Conservation (phyloP, 2,797 vertebrate species). For the Melanotaenia maccullochi region DNA sequence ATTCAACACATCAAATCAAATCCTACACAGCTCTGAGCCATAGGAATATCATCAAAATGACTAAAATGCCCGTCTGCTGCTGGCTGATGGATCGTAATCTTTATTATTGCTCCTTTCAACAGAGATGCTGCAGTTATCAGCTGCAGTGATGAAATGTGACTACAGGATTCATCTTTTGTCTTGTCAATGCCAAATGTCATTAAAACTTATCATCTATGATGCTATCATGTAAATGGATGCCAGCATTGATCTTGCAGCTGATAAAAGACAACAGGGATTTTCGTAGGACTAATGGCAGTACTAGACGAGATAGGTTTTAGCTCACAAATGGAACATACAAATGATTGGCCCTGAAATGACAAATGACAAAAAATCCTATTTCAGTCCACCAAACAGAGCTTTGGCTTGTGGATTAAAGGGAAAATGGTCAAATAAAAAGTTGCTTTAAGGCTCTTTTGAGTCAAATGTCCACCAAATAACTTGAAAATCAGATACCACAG, state of each 20-base stretch:
- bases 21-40: constrained; percentile 28
- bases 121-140: constrained; percentile 18
- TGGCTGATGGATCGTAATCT: constrained; percentile 32
- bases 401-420: not conserved
- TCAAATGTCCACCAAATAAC: not conserved
- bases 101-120: constrained; percentile 24
- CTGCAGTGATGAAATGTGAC: constrained; percentile 29
- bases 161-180: constrained; percentile 24
- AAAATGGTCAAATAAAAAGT: not conserved
- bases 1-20: constrained; percentile 35
- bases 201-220: constrained; percentile 17
- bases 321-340: not conserved
- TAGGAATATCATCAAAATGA: constrained; percentile 23
- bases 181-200: constrained; percentile 3
- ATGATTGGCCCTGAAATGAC: not conserved
- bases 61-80: constrained; percentile 14
- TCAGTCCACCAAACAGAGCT: not conserved
- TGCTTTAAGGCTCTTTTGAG: accelerated
- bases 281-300: not conserved
- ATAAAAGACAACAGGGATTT: constrained; percentile 12
- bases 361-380: not conserved
- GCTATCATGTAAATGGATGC: constrained; percentile 4
- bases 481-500: not conserved
- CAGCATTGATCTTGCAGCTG: constrained; percentile 6
- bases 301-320: not conserved